Evolutionary conservation across 2,888 invertebrate genomes (phyloP).

Genomic region (Choreutis nemorana): DNA sequence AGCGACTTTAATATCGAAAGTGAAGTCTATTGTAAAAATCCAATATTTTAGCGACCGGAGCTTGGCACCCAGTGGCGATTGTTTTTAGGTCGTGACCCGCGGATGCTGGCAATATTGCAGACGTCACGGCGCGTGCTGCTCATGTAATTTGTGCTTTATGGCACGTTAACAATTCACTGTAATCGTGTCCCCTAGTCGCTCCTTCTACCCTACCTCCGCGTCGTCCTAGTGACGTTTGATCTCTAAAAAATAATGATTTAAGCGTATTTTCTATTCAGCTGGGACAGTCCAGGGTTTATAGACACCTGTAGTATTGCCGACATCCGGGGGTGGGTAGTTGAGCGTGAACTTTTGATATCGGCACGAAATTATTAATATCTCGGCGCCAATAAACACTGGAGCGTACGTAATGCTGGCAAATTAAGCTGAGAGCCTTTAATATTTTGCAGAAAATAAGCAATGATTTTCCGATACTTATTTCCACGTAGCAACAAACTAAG

Average conservation of each 20-base stretch:
- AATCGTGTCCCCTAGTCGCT: constrained; percentile 24
- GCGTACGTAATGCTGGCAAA: constrained; percentile 58
- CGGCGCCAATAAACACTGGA: constrained; percentile 52
- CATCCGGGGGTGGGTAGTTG: constrained; percentile 54
- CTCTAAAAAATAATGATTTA: constrained; percentile 55
- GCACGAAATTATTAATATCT: constrained; percentile 64
- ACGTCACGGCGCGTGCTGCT: constrained; percentile 45
- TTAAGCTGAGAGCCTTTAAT: constrained; percentile 58
- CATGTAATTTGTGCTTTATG: constrained; percentile 59
- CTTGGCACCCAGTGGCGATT: constrained; percentile 26
- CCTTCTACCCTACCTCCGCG: constrained; percentile 13
- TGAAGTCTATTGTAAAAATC: constrained; percentile 16
- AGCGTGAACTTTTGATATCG: constrained; percentile 64
- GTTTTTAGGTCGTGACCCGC: constrained; percentile 30
- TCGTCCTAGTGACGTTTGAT: constrained; percentile 46
- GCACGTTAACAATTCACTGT: constrained; percentile 57
- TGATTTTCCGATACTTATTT: constrained; percentile 1
- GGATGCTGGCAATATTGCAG: constrained; percentile 34
- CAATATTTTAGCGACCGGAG: constrained; percentile 24
- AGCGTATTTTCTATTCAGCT: constrained; percentile 55
- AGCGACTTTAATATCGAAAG: constrained; percentile 20
- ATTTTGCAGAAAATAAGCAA: constrained; percentile 16
- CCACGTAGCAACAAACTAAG: too few species aligned
- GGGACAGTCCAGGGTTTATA: constrained; percentile 46
- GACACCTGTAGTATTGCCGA: constrained; percentile 52